Evolutionary conservation across 2,888 invertebrate genomes (phyloP).

Genomic region (Bombyx huttoni): DNA sequence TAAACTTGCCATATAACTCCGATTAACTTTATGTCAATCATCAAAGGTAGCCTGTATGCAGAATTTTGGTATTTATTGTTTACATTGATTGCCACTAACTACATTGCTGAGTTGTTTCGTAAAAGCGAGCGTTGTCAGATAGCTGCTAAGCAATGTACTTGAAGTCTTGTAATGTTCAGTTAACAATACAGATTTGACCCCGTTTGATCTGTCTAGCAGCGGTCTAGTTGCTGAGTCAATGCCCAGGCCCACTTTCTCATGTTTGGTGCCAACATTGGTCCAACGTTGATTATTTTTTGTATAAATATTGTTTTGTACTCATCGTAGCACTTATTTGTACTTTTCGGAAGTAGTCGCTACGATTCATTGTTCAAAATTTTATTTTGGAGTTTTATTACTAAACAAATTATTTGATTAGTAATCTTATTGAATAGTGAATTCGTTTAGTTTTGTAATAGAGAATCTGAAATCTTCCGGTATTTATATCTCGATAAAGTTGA

Average conservation of each 20-base stretch:
- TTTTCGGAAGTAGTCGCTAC: too few species aligned
- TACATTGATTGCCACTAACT: neutral
- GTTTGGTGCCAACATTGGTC: neutral
- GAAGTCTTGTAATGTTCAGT: neutral
- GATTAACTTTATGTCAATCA: neutral
- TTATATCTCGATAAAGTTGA: too few species aligned
- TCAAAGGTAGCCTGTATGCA: neutral
- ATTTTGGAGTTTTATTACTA: too few species aligned
- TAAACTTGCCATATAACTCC: neutral
- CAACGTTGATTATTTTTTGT: neutral
- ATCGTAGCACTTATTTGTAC: too few species aligned
- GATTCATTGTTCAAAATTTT: too few species aligned
- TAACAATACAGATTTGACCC: neutral
- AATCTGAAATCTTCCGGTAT: too few species aligned
- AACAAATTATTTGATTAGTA: too few species aligned
- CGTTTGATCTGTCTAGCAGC: slow-evolving; percentile 34
- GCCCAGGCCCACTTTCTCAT: slow-evolving; percentile 60
- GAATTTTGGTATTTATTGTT: neutral
- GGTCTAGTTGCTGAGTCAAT: slow-evolving; percentile 56
- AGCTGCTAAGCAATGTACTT: neutral
- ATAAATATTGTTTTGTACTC: neutral
- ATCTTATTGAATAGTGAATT: too few species aligned
- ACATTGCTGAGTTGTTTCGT: neutral
- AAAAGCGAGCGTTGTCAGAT: neutral
- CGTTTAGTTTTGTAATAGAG: too few species aligned